Evolutionary conservation across 2,113 vertebrate genomes (phyloP).

Genomic region (Thermophis baileyi): DNA sequence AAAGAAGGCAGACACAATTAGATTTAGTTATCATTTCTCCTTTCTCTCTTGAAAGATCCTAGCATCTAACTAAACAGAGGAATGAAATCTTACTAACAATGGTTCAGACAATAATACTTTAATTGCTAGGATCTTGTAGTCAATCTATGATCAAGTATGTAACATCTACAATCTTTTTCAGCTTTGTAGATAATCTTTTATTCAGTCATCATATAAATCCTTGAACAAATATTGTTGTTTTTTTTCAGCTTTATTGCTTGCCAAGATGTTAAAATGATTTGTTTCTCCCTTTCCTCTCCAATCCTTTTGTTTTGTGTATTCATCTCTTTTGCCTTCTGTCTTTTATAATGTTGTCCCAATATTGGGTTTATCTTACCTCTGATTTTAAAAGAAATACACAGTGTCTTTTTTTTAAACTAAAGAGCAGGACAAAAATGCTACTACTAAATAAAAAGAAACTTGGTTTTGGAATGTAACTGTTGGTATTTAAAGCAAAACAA

Average conservation of each 20-base stretch:
- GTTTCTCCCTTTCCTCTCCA: neutral
- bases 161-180: neutral
- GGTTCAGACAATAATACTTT: neutral
- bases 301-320: neutral
- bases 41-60: neutral
- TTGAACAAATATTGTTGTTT: neutral
- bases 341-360: neutral
- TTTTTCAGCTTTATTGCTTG: neutral
- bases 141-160: neutral
- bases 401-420: neutral
- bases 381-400: neutral
- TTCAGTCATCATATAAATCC: neutral
- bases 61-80: neutral
- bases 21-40: neutral
- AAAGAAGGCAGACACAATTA: neutral
- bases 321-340: neutral
- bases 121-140: neutral
- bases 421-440: neutral
- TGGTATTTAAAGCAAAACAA: neutral
- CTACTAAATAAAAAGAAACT: neutral
- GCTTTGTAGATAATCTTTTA: neutral
- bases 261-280: neutral
- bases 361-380: neutral
- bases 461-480: neutral
- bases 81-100: neutral